Conservation (phyloP, 2,888 invertebrate species). For the Atethmia centrago region DNA sequence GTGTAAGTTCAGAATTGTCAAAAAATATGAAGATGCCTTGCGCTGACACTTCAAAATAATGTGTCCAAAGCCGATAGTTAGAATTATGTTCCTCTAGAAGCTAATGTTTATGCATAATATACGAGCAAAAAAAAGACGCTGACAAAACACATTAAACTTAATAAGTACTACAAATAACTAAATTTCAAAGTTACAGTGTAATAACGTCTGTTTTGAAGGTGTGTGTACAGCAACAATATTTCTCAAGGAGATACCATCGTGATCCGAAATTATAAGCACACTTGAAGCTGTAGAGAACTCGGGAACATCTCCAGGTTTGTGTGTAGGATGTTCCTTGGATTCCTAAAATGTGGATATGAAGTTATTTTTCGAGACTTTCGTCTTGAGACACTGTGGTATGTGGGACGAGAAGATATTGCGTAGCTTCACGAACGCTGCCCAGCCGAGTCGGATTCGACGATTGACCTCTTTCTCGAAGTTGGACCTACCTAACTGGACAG, state of each 20-base stretch:
- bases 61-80: neutral
- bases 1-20: too few relatives aligned
- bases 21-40: too few relatives aligned
- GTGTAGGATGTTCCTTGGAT: constrained; percentile 72
- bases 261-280: constrained; percentile 78
- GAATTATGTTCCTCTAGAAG: too few relatives aligned
- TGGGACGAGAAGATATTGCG: too few relatives aligned
- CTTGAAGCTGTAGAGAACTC: constrained; percentile 76
- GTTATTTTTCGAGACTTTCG: too few relatives aligned
- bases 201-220: constrained; percentile 47
- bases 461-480: too few relatives aligned
- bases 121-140: neutral
- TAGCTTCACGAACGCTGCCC: too few relatives aligned
- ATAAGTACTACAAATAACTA: too few relatives aligned
- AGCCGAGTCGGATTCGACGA: too few relatives aligned
- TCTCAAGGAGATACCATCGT: constrained; percentile 74
- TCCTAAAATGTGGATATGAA: constrained; percentile 50
- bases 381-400: too few relatives aligned
- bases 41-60: neutral
- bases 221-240: constrained; percentile 68
- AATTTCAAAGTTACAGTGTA: constrained; percentile 36
- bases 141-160: neutral
- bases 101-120: too few relatives aligned
- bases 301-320: constrained; percentile 72
- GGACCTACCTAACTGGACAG: too few relatives aligned